Conservation (phyloP, 2,888 invertebrate genomes). For the Scelioninae gen. 2 region DNA sequence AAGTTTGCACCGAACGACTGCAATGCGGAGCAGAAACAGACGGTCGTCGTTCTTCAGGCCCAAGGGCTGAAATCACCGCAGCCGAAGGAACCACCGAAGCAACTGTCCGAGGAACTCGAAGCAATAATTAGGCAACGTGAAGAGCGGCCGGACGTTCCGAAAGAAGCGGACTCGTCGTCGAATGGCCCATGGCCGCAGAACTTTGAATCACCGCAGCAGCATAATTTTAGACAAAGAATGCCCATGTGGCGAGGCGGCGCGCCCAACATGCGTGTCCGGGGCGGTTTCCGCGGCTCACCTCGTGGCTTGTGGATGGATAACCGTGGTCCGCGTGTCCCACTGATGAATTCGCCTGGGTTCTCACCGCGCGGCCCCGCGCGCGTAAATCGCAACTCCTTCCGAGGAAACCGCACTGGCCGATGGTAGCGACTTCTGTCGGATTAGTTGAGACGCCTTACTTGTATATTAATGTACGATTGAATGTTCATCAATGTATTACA, state of each 20-base stretch:
- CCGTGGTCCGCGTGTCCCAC: slow-evolving; percentile 68
- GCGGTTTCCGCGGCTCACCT: slow-evolving; percentile 72
- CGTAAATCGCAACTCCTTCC: slow-evolving; percentile 65
- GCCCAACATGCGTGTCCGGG: slow-evolving; percentile 71
- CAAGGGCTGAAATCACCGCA: not conserved
- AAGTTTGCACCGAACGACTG: too few species aligned
- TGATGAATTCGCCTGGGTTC: slow-evolving; percentile 60
- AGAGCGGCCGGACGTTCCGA: not conserved
- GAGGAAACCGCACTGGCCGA: slow-evolving; percentile 54
- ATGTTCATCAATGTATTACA: slow-evolving; percentile 52
- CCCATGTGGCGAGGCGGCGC: slow-evolving; percentile 73
- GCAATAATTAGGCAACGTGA: slow-evolving; percentile 65
- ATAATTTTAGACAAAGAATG: slow-evolving; percentile 65
- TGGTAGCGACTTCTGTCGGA: slow-evolving; percentile 67
- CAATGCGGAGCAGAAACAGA: not conserved
- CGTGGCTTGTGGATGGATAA: slow-evolving; percentile 75
- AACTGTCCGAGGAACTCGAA: slow-evolving; percentile 68
- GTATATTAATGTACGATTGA: slow-evolving; percentile 55
- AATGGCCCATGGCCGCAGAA: slow-evolving; percentile 61
- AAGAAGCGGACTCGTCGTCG: not conserved
- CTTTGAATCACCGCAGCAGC: slow-evolving; percentile 57
- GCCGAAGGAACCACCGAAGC: slow-evolving; percentile 63
- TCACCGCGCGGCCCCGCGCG: slow-evolving; percentile 67
- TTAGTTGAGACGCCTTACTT: slow-evolving; percentile 17
- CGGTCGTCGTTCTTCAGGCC: too few species aligned